Base-by-base conservation (phyloP, 2,113 vertebrate genomes). In the Columba janthina region DNA sequence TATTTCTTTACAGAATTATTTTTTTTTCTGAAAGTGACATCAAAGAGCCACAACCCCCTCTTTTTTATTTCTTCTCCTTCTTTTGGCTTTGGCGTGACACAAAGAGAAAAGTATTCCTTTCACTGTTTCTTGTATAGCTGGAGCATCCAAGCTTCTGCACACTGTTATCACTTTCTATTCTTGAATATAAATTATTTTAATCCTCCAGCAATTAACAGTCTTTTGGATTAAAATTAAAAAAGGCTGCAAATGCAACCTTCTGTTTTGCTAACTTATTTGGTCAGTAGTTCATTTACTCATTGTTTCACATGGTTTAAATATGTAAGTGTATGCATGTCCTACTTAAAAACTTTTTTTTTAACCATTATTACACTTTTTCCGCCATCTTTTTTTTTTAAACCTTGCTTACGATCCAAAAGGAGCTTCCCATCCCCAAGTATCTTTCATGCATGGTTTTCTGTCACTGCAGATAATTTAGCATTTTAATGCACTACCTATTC, bases 401-500 rank as follows among this genome's bases (percentile, higher is more conserved):
- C 14, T 79, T 82, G 53, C 38, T 87, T 72, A 77, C 0, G 1
- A 48, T 74, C 69, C 87, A 86, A 34, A 81, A 60, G 69, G 38
- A 80, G 48, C 40, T 88, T 90, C 53, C 65, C 50, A 22, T 69
- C 74, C 79, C 75, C 60, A 74, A 53, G 21, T 34, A 53, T n/a
- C 75, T 78, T 80, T 69, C 57, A 77, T 10, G 11, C 60, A 74
- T 26, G 10, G 31, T 28, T 65, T 93, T 92, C 73, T 84, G 76
- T 62, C 22, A 2, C 48, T 69, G n/a, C n/a, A 83, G 64, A 57
- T 76, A 84, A 91, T 91, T 93, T 90, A 94, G 79, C 85, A 85
- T 96, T 90, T 97, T 97, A 94, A 96, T 78, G 81, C 83, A 80
- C n/a, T 89, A 94, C 83, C 96, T 95, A 84, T 90, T 97, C 92